Base-by-base conservation (phyloP, 1,140 invertebrate species). In the Drosophila littoralis region DNA sequence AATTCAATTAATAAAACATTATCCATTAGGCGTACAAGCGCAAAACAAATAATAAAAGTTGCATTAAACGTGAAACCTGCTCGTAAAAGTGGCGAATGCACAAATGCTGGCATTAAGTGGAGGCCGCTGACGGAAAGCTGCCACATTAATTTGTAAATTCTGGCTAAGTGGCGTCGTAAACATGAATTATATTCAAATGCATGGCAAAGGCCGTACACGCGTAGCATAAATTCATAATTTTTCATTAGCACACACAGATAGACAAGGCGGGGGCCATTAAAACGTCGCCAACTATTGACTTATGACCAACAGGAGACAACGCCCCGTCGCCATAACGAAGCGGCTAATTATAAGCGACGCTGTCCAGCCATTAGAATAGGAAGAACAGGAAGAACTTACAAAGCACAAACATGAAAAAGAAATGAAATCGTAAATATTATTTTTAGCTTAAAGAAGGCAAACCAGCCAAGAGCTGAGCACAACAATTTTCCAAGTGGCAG, bases 251-350 rank as follows among this genome's bases (percentile, higher is more conserved):
- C 76, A 63, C 69, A 69, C 64, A 65, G 60, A 54, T 10, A 59
- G 36, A 54, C 35, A 57, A 45, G 51, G 42, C 35, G 55, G 32
- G 38, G 46, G 50, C 76, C 84, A 88, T 88, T 88, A 86, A 88
- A 88, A 89, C 74, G 84, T 88, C 79, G 70, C 80, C 84, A 79
- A 80, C 74, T 89, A 88, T 88, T 88, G 84, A 88, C 84, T 88
- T 88, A 89, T 83, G 84, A 68, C 77, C 79, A 68, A 51, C 77
- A 70, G 66, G 63, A 59, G 64, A 60, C 69, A 28, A 13, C 52
- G 50, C 13, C 52, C 10, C 32, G 42, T n/a, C 59, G 32, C 1
- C 15, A 8, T 58, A 69, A 58, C 71, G 69, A 63, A 69, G 77
- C 75, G 52, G 51, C 79, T 75, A 81, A 82, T 81, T 78, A 85